phyloP scores from a whole-genome alignment of 2,888 invertebrate species.

The Campoplex nolae region DNA sequence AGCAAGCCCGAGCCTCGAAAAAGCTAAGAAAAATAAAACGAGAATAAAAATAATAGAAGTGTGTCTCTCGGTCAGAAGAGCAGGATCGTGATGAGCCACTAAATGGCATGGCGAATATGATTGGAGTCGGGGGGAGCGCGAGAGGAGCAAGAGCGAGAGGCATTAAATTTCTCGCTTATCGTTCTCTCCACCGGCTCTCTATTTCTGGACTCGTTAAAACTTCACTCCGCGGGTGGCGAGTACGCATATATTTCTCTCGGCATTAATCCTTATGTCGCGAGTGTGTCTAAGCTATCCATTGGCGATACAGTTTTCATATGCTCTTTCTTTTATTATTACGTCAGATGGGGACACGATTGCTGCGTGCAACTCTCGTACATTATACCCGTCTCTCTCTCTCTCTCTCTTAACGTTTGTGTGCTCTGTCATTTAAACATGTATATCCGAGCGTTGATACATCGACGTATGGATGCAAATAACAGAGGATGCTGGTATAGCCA shows the following conservation, averaged over 20 bases:
- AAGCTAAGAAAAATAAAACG: not conserved
- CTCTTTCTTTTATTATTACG: constrained; percentile 20
- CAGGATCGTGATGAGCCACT: constrained; percentile 1
- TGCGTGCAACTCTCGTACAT: constrained; percentile 20
- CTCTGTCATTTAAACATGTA: constrained; percentile 5
- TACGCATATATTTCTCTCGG: constrained; percentile 24
- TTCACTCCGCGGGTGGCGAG: constrained; percentile 61
- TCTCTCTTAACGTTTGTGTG: not conserved
- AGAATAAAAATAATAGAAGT: not conserved
- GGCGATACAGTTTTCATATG: not conserved
- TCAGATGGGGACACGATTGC: constrained; percentile 32
- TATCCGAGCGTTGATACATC: constrained; percentile 41
- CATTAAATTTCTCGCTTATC: constrained; percentile 54
- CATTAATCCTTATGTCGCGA: constrained; percentile 2
- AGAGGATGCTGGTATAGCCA: constrained; percentile 66
- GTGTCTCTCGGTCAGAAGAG: constrained; percentile 12
- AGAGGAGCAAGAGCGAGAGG: constrained; percentile 1
- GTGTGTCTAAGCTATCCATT: not conserved
- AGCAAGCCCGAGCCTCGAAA: not conserved
- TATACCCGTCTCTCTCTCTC: no score
- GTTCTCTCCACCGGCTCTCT: constrained; percentile 37
- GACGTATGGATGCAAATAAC: constrained; percentile 66
- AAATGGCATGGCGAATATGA: constrained; percentile 4
- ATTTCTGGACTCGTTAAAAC: constrained; percentile 61
- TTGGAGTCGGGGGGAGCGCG: constrained; percentile 13